A percentile compares a stretch with the other conserved stretches of the same genome.
Evolutionary conservation across 2,113 vertebrate species (phyloP).

Genomic region (Colistium nudipinnis): DNA sequence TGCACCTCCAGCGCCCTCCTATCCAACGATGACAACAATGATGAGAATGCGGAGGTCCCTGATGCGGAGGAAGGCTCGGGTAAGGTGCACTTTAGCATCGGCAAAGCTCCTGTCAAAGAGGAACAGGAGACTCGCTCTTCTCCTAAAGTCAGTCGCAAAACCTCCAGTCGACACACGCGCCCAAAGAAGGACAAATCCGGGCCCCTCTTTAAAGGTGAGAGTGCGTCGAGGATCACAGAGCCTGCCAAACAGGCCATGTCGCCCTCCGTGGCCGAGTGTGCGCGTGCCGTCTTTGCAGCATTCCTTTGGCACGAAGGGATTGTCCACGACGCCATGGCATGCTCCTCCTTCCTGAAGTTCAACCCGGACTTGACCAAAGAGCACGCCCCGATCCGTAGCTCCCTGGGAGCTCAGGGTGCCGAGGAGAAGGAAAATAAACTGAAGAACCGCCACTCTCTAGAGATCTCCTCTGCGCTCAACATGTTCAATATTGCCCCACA

Average conservation of each 20-base stretch:
- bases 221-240: slow-evolving; percentile 83
- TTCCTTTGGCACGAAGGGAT: slow-evolving; percentile 99
- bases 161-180: slow-evolving; percentile 89
- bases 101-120: slow-evolving; percentile 95
- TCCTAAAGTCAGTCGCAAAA: slow-evolving; percentile 95
- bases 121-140: slow-evolving; percentile 93
- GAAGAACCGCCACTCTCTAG: slow-evolving; percentile 97
- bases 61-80: slow-evolving; percentile 87
- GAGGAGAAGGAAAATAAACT: slow-evolving; percentile 96
- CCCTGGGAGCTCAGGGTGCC: slow-evolving; percentile 86
- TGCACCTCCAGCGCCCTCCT: slow-evolving; percentile 94
- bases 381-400: slow-evolving; percentile 93
- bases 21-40: slow-evolving; percentile 88
- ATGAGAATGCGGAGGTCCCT: slow-evolving; percentile 86
- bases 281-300: slow-evolving; percentile 94
- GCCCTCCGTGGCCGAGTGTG: slow-evolving; percentile 95
- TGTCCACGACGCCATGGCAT: slow-evolving; percentile 99
- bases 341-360: slow-evolving; percentile 98
- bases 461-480: slow-evolving; percentile 97
- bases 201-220: slow-evolving; percentile 93
- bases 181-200: slow-evolving; percentile 97
- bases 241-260: slow-evolving; percentile 99
- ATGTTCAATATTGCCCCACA: slow-evolving; percentile 98
- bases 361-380: slow-evolving; percentile 98
- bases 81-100: slow-evolving; percentile 99